These are phyloP conservation scores for Diloba caeruleocephala DNA, from an alignment of 2,888 invertebrate genomes.

Conservation along the genomic window DNA sequence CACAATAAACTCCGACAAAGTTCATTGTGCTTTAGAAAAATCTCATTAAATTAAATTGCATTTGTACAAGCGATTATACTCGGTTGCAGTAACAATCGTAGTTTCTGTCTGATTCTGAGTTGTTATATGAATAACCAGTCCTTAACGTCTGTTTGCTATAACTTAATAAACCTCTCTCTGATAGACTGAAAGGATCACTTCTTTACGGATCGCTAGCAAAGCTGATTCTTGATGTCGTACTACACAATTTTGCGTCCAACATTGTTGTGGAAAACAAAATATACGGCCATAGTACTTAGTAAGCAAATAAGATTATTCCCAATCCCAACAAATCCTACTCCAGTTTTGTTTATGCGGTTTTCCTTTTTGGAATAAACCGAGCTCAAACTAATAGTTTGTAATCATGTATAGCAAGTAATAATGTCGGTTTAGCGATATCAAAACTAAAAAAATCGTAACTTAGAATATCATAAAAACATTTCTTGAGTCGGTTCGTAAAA, in stretches of 20 bases:
- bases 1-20: constrained; percentile 71
- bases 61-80: constrained; percentile 43
- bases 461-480: constrained; percentile 24
- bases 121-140: constrained; percentile 13
- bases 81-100: constrained; percentile 21
- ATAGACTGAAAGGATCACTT: not conserved
- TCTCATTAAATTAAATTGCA: constrained; percentile 58
- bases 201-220: constrained; percentile 8
- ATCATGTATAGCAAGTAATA: constrained; percentile 32
- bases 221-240: constrained; percentile 8
- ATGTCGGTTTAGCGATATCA: constrained; percentile 34
- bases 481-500: constrained; percentile 17
- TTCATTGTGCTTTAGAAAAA: constrained; percentile 71
- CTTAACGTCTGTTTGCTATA: constrained; percentile 9
- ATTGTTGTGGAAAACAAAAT: constrained; percentile 22
- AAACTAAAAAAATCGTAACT: constrained; percentile 27
- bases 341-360: constrained; percentile 33
- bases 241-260: constrained; percentile 6
- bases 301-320: constrained; percentile 32
- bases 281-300: constrained; percentile 27
- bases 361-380: constrained; percentile 29
- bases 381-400: constrained; percentile 11
- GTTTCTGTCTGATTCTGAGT: constrained; percentile 14
- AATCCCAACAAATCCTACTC: constrained; percentile 34
- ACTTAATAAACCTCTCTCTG: constrained; percentile 3